These are phyloP conservation scores for Gambusia affinis DNA, from an alignment of 2,113 vertebrate genomes.

Conservation along the genomic window DNA sequence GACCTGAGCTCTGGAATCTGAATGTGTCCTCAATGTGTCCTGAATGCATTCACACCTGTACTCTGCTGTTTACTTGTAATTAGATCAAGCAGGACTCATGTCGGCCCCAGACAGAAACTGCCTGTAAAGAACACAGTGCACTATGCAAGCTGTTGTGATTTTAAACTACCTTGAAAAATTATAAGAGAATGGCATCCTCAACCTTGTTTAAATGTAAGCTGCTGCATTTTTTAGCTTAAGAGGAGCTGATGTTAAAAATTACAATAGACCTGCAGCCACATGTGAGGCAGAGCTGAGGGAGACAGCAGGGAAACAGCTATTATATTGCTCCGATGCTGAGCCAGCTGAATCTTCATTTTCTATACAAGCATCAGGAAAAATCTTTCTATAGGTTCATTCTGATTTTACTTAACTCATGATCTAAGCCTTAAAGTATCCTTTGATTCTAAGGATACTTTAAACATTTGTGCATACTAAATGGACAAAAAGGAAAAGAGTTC, in stretches of 20 bases:
- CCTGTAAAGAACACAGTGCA: neutral
- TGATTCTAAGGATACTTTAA: too few relatives aligned
- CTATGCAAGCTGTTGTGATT: neutral
- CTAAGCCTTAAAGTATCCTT: too few relatives aligned
- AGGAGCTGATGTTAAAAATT: neutral
- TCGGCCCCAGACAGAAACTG: neutral
- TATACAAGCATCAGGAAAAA: too few relatives aligned
- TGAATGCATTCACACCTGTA: neutral
- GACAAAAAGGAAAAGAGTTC: neutral
- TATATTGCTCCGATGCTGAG: too few relatives aligned
- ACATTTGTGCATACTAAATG: neutral
- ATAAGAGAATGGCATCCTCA: neutral
- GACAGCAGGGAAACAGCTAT: too few relatives aligned
- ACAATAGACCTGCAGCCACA: neutral
- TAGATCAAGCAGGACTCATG: neutral
- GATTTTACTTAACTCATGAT: neutral
- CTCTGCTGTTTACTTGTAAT: neutral
- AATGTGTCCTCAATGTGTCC: slow-evolving; percentile 7
- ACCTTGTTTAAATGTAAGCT: neutral
- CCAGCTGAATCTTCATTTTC: neutral
- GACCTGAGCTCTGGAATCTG: neutral
- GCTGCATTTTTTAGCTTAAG: neutral
- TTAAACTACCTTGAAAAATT: neutral
- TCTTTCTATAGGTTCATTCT: neutral
- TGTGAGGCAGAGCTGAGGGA: neutral